Conservation (phyloP, 2,797 vertebrate genomes). For the Oreonectes daqikongensis region DNA sequence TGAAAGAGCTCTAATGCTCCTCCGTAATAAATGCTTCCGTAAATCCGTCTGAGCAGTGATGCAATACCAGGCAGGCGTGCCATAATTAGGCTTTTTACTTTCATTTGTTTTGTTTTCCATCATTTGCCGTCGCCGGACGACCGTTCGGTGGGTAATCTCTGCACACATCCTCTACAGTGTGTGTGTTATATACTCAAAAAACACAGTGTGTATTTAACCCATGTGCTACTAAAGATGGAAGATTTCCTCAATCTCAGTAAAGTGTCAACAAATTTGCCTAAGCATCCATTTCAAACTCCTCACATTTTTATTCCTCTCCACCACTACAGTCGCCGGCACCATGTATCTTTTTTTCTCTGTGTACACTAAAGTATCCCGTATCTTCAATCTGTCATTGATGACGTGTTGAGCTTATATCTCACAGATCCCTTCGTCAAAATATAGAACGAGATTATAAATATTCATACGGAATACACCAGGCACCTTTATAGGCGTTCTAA, state of each 20-base stretch:
- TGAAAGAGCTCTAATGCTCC: conserved; percentile 50
- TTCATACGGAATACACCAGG: conserved; percentile 34
- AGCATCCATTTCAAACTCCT: background rate
- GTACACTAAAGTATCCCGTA: conserved; percentile 9
- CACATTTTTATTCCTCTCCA: background rate
- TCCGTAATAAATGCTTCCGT: conserved; percentile 57
- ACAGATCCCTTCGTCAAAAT: conserved; percentile 35
- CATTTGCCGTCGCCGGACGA: conserved; percentile 48
- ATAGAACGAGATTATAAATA: conserved; percentile 39
- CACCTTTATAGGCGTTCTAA: conserved; percentile 17
- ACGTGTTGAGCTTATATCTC: conserved; percentile 22
- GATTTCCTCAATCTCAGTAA: conserved; percentile 36
- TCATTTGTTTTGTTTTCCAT: conserved; percentile 65
- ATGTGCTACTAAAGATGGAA: no score
- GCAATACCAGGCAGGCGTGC: conserved; percentile 54
- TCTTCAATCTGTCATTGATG: conserved; percentile 28
- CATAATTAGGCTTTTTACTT: conserved; percentile 66
- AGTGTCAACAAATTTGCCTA: conserved; percentile 22
- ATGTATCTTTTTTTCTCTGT: conserved; percentile 9
- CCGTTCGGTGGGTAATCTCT: conserved; percentile 34
- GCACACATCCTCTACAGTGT: conserved; percentile 29
- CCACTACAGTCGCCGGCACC: background rate
- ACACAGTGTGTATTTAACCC: conserved; percentile 14
- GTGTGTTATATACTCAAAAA: conserved; percentile 16
- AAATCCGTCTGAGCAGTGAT: conserved; percentile 62